Percentiles rank a stretch among this genome's conserved stretches.
Evolutionary conservation across 1,140 invertebrate species (phyloP).

Genomic region (Leptinotarsa defecta): DNA sequence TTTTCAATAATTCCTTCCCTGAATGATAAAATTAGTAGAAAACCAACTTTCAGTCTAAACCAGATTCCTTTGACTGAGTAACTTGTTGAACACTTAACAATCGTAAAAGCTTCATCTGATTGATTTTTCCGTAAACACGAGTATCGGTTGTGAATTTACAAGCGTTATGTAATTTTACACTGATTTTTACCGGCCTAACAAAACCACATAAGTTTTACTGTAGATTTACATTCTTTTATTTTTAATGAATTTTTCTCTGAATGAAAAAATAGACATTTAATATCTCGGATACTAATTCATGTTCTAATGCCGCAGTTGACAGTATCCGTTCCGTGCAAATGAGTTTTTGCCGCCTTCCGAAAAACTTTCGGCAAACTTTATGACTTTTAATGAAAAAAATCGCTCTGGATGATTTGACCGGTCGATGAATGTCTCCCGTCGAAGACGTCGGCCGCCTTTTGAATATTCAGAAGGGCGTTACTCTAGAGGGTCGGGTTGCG

Average conservation of each 20-base stretch:
- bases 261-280: background rate
- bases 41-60: no score
- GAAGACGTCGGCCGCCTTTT: constrained; percentile 24
- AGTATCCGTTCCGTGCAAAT: background rate
- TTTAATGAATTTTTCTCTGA: background rate
- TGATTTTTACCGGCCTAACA: no score
- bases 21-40: background rate
- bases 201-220: no score
- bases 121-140: no score
- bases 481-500: constrained; percentile 8
- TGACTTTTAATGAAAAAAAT: constrained; percentile 7
- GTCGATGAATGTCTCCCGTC: constrained; percentile 12
- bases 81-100: no score
- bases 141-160: no score
- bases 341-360: background rate
- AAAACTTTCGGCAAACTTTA: background rate
- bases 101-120: no score
- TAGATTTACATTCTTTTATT: no score
- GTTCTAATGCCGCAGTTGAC: background rate
- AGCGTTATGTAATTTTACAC: no score
- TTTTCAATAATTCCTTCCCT: background rate
- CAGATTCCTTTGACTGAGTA: no score
- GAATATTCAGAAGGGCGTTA: constrained; percentile 24
- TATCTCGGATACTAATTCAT: background rate
- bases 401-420: constrained; percentile 1